These are phyloP conservation scores for Scrobipalpa atriplicella DNA, from an alignment of 2,888 invertebrate species.

Conservation along the genomic window DNA sequence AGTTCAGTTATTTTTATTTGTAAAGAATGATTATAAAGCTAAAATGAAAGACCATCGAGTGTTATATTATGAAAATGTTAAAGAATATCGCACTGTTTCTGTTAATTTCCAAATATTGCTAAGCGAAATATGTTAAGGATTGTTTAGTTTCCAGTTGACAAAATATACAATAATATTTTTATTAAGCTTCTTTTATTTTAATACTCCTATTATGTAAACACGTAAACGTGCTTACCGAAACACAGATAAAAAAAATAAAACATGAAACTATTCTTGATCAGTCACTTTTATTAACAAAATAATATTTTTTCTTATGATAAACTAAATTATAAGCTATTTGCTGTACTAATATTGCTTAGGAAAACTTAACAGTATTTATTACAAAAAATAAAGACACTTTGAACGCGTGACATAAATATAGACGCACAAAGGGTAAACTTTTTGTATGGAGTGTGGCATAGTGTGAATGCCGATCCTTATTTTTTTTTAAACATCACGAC, in stretches of 20 bases:
- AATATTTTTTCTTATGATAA: neutral
- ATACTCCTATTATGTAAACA: neutral
- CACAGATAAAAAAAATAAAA: neutral
- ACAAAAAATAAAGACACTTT: too few species aligned
- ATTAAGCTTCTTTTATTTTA: constrained; percentile 43
- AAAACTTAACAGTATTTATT: too few species aligned
- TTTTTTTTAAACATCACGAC: too few species aligned
- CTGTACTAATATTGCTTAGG: too few species aligned
- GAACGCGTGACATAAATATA: too few species aligned
- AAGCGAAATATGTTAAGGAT: constrained; percentile 72
- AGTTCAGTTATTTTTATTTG: too few species aligned
- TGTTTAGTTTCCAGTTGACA: constrained; percentile 81
- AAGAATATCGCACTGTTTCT: constrained; percentile 59
- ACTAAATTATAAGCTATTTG: neutral
- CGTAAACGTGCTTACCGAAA: too few species aligned
- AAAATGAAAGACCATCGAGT: neutral
- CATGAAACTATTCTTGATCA: too few species aligned
- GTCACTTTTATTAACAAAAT: constrained; percentile 13
- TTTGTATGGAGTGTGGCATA: too few species aligned
- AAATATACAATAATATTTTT: constrained; percentile 79
- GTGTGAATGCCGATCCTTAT: too few species aligned
- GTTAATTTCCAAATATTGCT: constrained; percentile 72
- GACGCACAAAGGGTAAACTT: too few species aligned
- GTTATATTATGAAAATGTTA: constrained; percentile 53
- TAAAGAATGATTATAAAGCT: neutral